Conservation (phyloP, 2,113 vertebrate genomes). For the Melierax canorus region DNA sequence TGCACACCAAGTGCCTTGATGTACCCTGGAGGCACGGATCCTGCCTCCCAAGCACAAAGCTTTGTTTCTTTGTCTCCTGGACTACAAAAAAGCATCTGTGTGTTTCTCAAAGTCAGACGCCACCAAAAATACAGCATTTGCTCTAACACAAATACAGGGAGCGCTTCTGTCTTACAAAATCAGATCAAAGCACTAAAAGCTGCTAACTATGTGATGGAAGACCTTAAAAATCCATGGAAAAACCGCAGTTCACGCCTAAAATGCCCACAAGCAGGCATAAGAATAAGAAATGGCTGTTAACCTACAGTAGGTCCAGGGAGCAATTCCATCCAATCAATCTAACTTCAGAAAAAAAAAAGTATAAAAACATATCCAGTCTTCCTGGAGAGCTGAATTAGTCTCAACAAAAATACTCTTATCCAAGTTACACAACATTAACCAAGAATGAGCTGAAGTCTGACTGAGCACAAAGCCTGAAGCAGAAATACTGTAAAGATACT, state of each 20-base stretch:
- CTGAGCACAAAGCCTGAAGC: not conserved
- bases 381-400: not conserved
- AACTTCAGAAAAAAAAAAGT: not conserved
- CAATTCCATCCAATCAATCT: not conserved
- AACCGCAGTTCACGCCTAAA: not conserved
- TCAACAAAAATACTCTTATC: not conserved
- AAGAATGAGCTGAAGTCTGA: not conserved
- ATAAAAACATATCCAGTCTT: not conserved
- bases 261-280: not conserved
- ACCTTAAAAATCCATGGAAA: constrained; percentile 43
- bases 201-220: constrained; percentile 27
- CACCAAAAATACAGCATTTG: constrained; percentile 30
- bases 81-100: constrained; percentile 62
- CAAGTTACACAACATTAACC: not conserved
- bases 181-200: constrained; percentile 38
- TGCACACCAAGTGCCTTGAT: not conserved
- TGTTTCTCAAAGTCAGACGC: constrained; percentile 40
- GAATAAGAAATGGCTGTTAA: not conserved
- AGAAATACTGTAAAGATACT: not conserved
- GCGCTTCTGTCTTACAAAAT: not conserved
- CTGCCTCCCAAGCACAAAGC: constrained; percentile 42
- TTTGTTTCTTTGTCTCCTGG: constrained; percentile 50
- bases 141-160: constrained; percentile 32
- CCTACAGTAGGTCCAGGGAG: not conserved
- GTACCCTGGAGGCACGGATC: not conserved